Evolutionary conservation across 2,113 vertebrate species (phyloP).

Genomic region (Galbula dea): DNA sequence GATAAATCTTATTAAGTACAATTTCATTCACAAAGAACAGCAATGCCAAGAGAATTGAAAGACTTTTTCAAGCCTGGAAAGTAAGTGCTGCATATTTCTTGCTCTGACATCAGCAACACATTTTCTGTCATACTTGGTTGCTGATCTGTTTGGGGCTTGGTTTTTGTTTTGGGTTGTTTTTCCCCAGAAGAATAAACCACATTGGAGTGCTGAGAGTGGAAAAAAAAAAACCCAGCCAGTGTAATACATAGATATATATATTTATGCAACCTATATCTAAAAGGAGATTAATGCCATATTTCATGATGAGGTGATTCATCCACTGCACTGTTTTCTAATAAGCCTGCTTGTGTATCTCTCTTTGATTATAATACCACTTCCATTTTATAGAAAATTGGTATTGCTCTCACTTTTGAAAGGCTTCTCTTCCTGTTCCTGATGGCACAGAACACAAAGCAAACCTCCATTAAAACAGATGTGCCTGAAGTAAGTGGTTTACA

Average conservation of each 20-base stretch:
- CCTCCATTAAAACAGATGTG: background rate
- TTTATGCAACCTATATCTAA: background rate
- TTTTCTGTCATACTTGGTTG: background rate
- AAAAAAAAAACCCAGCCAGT: background rate
- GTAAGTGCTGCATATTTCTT: background rate
- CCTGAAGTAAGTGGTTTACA: background rate
- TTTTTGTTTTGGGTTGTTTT: too few relatives aligned
- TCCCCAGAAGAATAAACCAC: background rate
- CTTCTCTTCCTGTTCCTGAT: background rate
- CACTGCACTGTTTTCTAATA: background rate
- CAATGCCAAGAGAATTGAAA: background rate
- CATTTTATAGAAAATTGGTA: background rate
- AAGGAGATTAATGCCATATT: background rate
- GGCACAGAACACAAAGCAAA: background rate
- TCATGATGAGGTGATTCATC: background rate
- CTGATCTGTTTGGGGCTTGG: background rate
- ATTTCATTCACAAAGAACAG: background rate
- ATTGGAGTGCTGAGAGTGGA: background rate
- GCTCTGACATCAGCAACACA: background rate
- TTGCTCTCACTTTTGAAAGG: background rate
- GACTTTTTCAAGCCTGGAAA: background rate
- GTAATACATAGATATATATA: background rate
- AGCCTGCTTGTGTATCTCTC: background rate
- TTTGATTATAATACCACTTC: background rate
- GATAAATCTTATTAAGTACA: background rate